Conservation (phyloP, 2,888 invertebrate species). For the Synergus itoensis region DNA sequence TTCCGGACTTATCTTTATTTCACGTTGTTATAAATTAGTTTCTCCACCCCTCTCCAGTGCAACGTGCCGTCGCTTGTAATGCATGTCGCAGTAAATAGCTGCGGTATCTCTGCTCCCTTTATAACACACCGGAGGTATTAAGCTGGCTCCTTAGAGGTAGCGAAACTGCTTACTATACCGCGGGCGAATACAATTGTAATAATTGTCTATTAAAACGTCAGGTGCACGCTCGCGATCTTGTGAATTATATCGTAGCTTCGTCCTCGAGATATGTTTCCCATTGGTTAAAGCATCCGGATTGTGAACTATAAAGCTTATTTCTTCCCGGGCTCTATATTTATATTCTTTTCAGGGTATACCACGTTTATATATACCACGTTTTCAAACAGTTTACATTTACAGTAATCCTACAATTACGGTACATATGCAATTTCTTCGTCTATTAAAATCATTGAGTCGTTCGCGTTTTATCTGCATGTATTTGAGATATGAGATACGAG, state of each 20-base stretch:
- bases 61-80: conserved; percentile 1
- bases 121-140: neutral
- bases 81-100: neutral
- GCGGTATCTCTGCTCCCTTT: conserved; percentile 7
- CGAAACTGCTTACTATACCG: neutral
- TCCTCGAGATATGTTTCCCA: neutral
- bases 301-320: too few species aligned
- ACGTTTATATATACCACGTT: too few species aligned
- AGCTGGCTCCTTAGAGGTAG: conserved; percentile 8
- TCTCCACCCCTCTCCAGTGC: neutral
- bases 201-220: conserved; percentile 11
- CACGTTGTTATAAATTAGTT: neutral
- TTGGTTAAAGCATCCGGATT: neutral
- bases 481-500: neutral
- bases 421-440: too few species aligned
- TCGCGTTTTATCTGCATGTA: neutral
- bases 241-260: neutral
- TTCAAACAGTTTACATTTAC: too few species aligned
- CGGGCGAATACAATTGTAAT: neutral
- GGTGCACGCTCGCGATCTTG: neutral
- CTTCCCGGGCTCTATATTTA: too few species aligned
- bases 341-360: too few species aligned
- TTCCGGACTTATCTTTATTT: conserved; percentile 6
- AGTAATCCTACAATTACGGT: too few species aligned
- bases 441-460: too few species aligned